These are phyloP conservation scores for Drosophila takahashii DNA, from an alignment of 1,140 invertebrate species.

Conservation along the genomic window DNA sequence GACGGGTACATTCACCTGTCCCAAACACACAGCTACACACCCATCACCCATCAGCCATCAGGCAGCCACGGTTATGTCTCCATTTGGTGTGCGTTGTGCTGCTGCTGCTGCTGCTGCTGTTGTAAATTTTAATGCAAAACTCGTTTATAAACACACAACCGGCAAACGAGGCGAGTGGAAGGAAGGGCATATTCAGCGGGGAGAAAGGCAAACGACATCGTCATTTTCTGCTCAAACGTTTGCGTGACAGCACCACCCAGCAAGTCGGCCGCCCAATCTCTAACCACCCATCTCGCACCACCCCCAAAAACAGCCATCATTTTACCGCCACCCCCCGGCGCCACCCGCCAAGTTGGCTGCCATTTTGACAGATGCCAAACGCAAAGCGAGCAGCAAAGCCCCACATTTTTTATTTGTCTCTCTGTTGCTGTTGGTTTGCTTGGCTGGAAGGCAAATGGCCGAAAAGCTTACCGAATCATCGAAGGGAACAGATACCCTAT, in stretches of 20 bases:
- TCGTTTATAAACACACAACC: constrained; percentile 55
- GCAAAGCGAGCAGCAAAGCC: constrained; percentile 70
- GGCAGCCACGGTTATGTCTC: constrained; percentile 46
- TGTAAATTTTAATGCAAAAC: constrained; percentile 76
- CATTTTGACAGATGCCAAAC: constrained; percentile 78
- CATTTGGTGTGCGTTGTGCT: constrained; percentile 58
- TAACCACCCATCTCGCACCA: background rate
- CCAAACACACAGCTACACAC: constrained; percentile 24
- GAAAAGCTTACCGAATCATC: background rate
- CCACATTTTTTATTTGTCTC: constrained; percentile 73
- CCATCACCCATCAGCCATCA: too few relatives aligned
- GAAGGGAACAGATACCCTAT: constrained; percentile 9
- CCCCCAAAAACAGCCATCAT: background rate
- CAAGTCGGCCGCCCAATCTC: background rate
- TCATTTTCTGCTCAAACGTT: constrained; percentile 68
- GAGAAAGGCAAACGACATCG: constrained; percentile 46
- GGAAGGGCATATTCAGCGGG: constrained; percentile 1
- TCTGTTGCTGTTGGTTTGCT: constrained; percentile 37
- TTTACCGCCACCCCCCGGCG: background rate
- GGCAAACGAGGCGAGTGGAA: constrained; percentile 4
- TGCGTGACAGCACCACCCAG: constrained; percentile 58
- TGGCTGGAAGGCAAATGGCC: constrained; percentile 41
- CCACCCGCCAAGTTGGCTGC: constrained; percentile 29
- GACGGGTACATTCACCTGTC: constrained; percentile 65
- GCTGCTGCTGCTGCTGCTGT: constrained; percentile 51